Evolutionary conservation across 2,888 invertebrate species (phyloP).

Genomic region (Incurvaria masculella): DNA sequence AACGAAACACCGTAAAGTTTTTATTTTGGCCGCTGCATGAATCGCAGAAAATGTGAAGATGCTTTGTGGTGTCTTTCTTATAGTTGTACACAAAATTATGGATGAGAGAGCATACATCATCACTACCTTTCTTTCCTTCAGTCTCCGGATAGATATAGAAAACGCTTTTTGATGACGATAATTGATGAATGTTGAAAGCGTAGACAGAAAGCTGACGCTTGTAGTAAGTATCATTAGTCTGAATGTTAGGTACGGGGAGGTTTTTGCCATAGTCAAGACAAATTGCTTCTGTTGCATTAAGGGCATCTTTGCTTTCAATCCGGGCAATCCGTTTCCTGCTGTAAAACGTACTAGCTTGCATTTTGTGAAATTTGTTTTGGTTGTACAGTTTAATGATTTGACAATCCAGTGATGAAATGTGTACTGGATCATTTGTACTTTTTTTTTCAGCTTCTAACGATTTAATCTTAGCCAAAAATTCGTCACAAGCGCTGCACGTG

Average conservation of each 20-base stretch:
- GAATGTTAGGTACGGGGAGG: neutral
- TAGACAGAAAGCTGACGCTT: conserved; percentile 5
- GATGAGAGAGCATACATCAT: neutral
- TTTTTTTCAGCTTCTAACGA: conserved; percentile 5
- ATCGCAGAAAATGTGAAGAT: conserved; percentile 8
- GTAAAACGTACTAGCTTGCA: no score
- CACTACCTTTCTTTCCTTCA: conserved; percentile 1
- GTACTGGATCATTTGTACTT: no score
- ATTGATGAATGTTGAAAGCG: conserved; percentile 1
- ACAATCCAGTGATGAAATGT: no score
- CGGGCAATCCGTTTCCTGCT: no score
- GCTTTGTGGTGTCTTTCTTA: no score
- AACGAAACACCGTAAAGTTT: conserved; percentile 8
- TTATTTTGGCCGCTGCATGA: conserved; percentile 11
- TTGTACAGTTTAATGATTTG: no score
- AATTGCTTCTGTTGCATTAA: no score
- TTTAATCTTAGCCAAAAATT: conserved; percentile 14
- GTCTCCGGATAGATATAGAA: conserved; percentile 4
- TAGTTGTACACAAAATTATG: no score
- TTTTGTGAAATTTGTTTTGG: no score
- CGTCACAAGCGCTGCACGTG: conserved; percentile 19
- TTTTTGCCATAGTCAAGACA: neutral
- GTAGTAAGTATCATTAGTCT: neutral
- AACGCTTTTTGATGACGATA: neutral
- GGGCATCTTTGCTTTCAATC: no score